Evolutionary conservation across 2,113 vertebrate species (phyloP).

Genomic region (Triplophysa rosa): DNA sequence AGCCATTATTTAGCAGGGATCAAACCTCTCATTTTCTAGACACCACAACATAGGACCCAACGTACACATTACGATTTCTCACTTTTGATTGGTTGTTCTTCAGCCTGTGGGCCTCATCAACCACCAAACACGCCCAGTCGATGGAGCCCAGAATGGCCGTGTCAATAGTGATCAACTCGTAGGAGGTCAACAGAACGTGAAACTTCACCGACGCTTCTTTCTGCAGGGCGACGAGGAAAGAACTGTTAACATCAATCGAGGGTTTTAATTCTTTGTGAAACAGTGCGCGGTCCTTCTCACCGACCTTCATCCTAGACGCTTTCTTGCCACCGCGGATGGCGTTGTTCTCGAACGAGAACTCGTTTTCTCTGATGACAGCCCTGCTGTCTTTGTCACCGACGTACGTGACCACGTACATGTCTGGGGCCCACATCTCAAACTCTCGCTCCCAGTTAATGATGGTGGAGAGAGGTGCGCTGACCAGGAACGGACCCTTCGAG

Average conservation of each 20-base stretch:
- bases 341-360: slow-evolving; percentile 97
- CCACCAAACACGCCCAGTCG: slow-evolving; percentile 96
- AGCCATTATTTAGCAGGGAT: background rate
- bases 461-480: slow-evolving; percentile 94
- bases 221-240: slow-evolving; percentile 65
- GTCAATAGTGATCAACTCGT: slow-evolving; percentile 96
- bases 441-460: slow-evolving; percentile 99
- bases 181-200: slow-evolving; percentile 93
- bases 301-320: slow-evolving; percentile 94
- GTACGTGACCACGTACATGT: slow-evolving; percentile 97
- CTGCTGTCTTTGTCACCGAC: slow-evolving; percentile 96
- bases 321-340: slow-evolving; percentile 97
- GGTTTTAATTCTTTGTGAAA: background rate
- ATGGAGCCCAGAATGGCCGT: slow-evolving; percentile 97
- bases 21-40: background rate
- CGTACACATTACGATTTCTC: slow-evolving; percentile 1
- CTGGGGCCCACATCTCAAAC: slow-evolving; percentile 98
- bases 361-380: slow-evolving; percentile 94
- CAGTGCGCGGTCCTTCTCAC: slow-evolving; percentile 2
- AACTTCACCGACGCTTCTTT: slow-evolving; percentile 97
- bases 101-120: slow-evolving; percentile 95
- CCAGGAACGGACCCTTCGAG: slow-evolving; percentile 96
- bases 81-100: slow-evolving; percentile 99
- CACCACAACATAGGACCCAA: background rate
- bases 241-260: background rate